These are phyloP conservation scores for Arvicanthis niloticus DNA, from an alignment of 2,113 vertebrate species.

Conservation along the genomic window DNA sequence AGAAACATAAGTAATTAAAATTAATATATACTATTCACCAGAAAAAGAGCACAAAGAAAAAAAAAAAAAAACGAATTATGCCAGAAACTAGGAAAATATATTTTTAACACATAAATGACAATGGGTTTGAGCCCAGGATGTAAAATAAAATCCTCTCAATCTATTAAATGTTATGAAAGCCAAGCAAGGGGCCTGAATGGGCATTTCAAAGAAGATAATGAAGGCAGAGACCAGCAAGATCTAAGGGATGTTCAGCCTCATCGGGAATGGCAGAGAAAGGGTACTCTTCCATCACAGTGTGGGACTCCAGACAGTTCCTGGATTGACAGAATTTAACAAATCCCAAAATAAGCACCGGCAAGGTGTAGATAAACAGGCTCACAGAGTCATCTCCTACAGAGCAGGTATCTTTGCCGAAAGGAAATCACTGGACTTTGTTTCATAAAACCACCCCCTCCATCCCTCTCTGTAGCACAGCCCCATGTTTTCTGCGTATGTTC, in stretches of 20 bases:
- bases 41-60: neutral
- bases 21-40: neutral
- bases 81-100: neutral
- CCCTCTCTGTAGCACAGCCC: neutral
- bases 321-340: neutral
- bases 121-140: neutral
- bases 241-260: neutral
- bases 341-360: neutral
- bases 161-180: constrained; percentile 8
- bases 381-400: neutral
- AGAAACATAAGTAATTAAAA: neutral
- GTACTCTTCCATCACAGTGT: neutral
- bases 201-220: neutral
- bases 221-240: neutral
- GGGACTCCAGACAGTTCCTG: neutral
- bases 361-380: neutral
- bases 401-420: neutral
- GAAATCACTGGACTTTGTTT: constrained; percentile 5
- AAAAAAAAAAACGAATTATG: neutral
- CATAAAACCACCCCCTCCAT: neutral
- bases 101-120: neutral
- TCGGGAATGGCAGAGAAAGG: neutral
- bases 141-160: neutral
- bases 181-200: neutral
- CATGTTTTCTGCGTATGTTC: neutral